phyloP scores from a whole-genome alignment of 2,797 vertebrate genomes.

The Chelmon rostratus region DNA sequence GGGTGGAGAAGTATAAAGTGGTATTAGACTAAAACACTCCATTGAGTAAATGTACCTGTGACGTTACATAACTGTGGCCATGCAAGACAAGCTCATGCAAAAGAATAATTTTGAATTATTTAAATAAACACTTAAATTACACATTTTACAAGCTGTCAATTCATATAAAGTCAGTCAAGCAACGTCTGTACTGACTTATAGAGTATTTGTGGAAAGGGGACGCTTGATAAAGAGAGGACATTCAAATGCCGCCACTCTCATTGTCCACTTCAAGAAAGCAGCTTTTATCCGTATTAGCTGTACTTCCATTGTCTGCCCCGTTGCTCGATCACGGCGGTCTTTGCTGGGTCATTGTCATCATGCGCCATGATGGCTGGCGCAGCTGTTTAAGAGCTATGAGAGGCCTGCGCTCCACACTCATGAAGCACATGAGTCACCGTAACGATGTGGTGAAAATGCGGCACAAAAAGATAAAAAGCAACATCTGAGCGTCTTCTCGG shows the following conservation, averaged over 20 bases:
- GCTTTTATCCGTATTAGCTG: not conserved
- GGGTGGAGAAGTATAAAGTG: too few species aligned
- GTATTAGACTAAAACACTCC: too few species aligned
- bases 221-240: not conserved
- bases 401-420: not conserved
- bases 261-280: not conserved
- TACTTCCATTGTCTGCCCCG: too few species aligned
- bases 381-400: not conserved
- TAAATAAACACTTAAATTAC: not conserved
- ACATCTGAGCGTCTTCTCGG: not conserved
- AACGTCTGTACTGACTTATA: not conserved
- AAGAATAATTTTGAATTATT: too few species aligned
- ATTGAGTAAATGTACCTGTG: too few species aligned
- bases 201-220: not conserved
- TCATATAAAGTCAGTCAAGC: not conserved
- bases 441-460: not conserved
- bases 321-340: not conserved
- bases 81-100: not conserved
- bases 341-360: not conserved
- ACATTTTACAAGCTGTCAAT: not conserved
- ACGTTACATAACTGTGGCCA: not conserved
- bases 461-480: not conserved
- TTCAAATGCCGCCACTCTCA: constrained; percentile 6
- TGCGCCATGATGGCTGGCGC: not conserved
- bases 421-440: not conserved